A percentile compares a stretch with the other conserved stretches of the same genome.
phyloP scores from a whole-genome alignment of 2,888 invertebrate species.

The Bombyx huttoni region DNA sequence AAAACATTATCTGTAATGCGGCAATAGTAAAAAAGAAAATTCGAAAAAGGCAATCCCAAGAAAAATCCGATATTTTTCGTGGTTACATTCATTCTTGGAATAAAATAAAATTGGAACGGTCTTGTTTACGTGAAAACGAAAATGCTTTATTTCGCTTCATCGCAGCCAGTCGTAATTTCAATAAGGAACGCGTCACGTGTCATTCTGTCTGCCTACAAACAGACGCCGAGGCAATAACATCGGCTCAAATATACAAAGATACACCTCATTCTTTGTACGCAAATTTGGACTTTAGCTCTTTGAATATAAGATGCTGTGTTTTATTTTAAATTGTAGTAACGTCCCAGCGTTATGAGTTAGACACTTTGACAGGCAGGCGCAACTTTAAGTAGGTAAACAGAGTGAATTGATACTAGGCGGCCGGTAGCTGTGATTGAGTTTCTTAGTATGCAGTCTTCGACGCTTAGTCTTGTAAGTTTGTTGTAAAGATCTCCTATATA shows the following conservation, averaged over 20 bases:
- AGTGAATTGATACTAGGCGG: constrained; percentile 29
- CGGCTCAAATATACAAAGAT: constrained; percentile 17
- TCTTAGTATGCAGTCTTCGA: not conserved
- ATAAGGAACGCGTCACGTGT: constrained; percentile 36
- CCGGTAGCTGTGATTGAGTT: constrained; percentile 17
- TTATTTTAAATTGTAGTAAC: constrained; percentile 8
- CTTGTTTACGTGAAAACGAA: not conserved
- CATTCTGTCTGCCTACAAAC: constrained; percentile 28
- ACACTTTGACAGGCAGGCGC: constrained; percentile 48
- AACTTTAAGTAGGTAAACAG: constrained; percentile 38
- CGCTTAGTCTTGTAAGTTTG: not conserved
- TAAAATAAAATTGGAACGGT: not conserved
- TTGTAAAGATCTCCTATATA: too few relatives aligned
- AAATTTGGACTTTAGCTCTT: constrained; percentile 5
- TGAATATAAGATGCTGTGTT: constrained; percentile 3
- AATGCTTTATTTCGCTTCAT: constrained; percentile 10
- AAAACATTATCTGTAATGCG: too few relatives aligned
- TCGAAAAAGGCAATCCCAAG: too few relatives aligned
- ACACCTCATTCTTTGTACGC: constrained; percentile 8
- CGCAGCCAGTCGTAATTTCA: constrained; percentile 25
- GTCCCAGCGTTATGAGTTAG: constrained; percentile 46
- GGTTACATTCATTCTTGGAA: not conserved
- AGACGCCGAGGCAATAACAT: constrained; percentile 41
- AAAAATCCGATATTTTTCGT: not conserved
- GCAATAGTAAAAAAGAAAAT: too few relatives aligned